Evolutionary conservation across 2,113 vertebrate genomes (phyloP).

Genomic region (Tragelaphus imberbis): DNA sequence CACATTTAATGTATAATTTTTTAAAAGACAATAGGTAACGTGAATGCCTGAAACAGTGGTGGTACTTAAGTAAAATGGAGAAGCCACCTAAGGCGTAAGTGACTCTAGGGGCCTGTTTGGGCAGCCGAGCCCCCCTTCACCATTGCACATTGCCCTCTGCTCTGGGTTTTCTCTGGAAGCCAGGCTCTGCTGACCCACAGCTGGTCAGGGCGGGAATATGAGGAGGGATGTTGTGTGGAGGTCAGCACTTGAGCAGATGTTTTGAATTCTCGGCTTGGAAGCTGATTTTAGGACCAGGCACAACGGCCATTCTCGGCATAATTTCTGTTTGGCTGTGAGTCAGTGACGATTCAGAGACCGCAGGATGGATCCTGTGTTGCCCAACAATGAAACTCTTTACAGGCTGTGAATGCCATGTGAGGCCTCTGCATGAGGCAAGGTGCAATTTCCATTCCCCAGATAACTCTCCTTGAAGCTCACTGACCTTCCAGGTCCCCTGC

Average conservation of each 20-base stretch:
- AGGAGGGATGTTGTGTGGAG: neutral
- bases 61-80: neutral
- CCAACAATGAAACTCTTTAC: neutral
- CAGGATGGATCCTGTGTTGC: neutral
- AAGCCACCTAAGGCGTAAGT: neutral
- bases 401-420: neutral
- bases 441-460: neutral
- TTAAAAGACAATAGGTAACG: slow-evolving; percentile 30
- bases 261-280: slow-evolving; percentile 41
- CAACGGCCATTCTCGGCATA: neutral
- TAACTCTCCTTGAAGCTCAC: neutral
- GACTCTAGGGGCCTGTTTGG: neutral
- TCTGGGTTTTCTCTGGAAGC: neutral
- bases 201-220: slow-evolving; percentile 23
- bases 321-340: slow-evolving; percentile 32
- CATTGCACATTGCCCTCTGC: neutral
- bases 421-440: neutral
- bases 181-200: slow-evolving; percentile 21
- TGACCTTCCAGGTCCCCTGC: too few relatives aligned
- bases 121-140: rapidly evolving
- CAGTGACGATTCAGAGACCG: neutral
- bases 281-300: neutral
- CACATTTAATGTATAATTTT: slow-evolving; percentile 32
- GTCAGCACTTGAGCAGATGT: slow-evolving; percentile 58
- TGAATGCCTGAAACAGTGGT: slow-evolving; percentile 13